Evolutionary conservation across 2,797 vertebrate species (phyloP).

Genomic region (Tadarida brasiliensis): DNA sequence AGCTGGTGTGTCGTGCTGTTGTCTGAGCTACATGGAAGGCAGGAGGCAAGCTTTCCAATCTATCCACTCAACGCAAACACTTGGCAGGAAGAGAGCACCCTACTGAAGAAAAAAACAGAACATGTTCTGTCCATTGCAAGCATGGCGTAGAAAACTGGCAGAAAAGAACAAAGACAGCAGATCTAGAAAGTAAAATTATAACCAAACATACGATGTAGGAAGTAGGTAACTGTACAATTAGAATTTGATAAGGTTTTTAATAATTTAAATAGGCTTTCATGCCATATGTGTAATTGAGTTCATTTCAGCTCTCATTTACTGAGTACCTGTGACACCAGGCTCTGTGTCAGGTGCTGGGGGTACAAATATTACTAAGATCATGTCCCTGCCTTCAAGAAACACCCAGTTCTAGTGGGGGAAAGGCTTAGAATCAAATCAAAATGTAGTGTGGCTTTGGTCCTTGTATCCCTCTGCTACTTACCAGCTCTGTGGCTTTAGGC

Average conservation of each 20-base stretch:
- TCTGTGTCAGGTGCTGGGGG: background rate
- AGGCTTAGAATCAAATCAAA: background rate
- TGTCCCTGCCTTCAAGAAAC: background rate
- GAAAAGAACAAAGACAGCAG: background rate
- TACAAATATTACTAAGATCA: background rate
- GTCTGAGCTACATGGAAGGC: background rate
- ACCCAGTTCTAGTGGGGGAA: background rate
- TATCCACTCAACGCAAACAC: rapidly evolving
- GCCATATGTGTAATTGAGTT: background rate
- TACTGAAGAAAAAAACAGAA: background rate
- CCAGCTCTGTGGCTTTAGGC: background rate
- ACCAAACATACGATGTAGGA: background rate
- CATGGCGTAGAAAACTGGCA: rapidly evolving
- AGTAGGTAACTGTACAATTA: background rate
- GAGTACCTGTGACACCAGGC: background rate
- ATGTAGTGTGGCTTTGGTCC: background rate
- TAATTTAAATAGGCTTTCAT: background rate
- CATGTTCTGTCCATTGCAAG: no score
- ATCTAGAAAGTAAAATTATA: background rate
- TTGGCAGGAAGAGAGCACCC: background rate
- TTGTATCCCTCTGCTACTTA: background rate
- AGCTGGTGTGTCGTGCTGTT: background rate
- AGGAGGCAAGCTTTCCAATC: background rate
- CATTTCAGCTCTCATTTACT: background rate
- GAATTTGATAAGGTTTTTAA: background rate